Base-by-base conservation (phyloP, 2,113 vertebrate genomes). In the Dromaius novaehollandiae region DNA sequence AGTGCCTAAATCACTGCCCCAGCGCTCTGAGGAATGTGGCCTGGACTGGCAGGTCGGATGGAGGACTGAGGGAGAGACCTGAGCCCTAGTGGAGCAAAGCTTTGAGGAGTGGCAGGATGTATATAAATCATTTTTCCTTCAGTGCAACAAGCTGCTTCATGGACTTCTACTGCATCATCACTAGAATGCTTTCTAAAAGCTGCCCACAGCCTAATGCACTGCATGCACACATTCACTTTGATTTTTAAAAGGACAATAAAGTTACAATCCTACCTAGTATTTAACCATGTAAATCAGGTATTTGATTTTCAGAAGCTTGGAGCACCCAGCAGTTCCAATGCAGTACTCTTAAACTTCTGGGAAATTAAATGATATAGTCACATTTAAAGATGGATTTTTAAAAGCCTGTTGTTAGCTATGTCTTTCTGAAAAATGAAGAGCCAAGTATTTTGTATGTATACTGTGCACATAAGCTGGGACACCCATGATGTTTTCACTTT, bases 71-170 rank as follows among this genome's bases (percentile, higher is more conserved):
- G 38, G 38, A 38, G 38, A 38, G 38, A 38, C 16, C 28, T 56
- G n/a, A 1, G 20, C 18, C 48, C 55, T 44, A 13, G 44, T 66
- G 20, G 34, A 58, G 22, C 64, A 84, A 36, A 77, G 28, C 34
- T 2, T 4, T 7, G 30, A 15, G 18, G 7, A 9, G 32, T 42
- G 32, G 53, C 42, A 48, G 69, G 40, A 1, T 10, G 8, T 0
- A 2, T 48, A 40, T 4, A 20, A 11, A 1, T 82, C 2, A 16
- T 9, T 8, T 61, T 70, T 20, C 51, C 44, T 63, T 73, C 1
- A 3, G 66, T 16, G 19, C 53, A 55, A 1, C 0, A 1, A 34
- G 9, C 55, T 83, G 50, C 77, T 83, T 25, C 0, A 0, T 4
- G 44, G 71, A 50, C 48, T 83, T 12, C 56, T 34, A 22, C 76